phyloP scores from a whole-genome alignment of 1,140 invertebrate species.

The Zaprionus ornatus region DNA sequence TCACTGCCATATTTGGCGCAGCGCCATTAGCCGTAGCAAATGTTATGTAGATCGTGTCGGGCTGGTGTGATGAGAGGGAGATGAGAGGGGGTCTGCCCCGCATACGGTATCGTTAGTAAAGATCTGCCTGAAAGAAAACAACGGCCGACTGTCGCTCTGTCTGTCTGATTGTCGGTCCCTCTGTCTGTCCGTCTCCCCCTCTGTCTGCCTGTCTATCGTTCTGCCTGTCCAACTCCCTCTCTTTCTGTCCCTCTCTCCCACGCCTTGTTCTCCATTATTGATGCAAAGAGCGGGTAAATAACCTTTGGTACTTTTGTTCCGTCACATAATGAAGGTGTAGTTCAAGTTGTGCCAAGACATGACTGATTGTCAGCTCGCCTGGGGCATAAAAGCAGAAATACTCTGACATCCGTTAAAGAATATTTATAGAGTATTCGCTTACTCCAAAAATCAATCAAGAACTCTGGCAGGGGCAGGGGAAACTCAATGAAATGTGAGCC shows the following conservation, averaged over 20 bases:
- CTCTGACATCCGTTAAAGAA: background rate
- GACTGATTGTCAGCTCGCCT: slow-evolving; percentile 23
- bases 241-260: slow-evolving; percentile 2
- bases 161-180: slow-evolving; percentile 18
- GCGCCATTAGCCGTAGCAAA: slow-evolving; percentile 72
- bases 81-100: background rate
- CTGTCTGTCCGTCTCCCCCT: slow-evolving; percentile 22
- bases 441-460: slow-evolving; percentile 1
- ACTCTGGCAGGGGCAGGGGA: background rate
- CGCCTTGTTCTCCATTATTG: slow-evolving; percentile 56
- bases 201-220: slow-evolving; percentile 10
- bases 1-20: slow-evolving; percentile 32
- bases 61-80: background rate
- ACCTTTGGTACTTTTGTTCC: slow-evolving; percentile 57
- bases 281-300: slow-evolving; percentile 74
- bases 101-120: slow-evolving; percentile 70
- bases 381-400: background rate
- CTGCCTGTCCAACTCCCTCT: slow-evolving; percentile 4
- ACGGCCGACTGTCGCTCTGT: slow-evolving; percentile 20
- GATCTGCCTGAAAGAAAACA: slow-evolving; percentile 56
- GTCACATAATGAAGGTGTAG: slow-evolving; percentile 58
- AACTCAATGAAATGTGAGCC: slow-evolving; percentile 35
- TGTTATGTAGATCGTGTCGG: slow-evolving; percentile 77
- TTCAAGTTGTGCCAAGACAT: slow-evolving; percentile 43
- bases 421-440: background rate